Conservation (phyloP, 2,797 vertebrate genomes). For the Myotis daubentonii region DNA sequence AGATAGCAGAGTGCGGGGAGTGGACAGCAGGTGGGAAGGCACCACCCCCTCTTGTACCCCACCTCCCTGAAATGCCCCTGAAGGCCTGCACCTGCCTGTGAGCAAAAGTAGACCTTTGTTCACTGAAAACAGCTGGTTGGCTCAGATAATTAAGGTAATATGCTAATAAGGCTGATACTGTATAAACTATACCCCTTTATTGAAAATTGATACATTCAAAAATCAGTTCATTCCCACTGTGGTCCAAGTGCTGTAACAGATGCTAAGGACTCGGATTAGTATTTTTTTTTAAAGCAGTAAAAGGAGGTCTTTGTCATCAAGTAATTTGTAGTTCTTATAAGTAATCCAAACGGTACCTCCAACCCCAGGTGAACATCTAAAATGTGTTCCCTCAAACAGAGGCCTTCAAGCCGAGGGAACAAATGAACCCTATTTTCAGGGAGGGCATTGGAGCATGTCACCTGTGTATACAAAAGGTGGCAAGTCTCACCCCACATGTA, state of each 20-base stretch:
- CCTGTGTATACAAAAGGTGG: neutral
- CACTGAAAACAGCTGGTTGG: neutral
- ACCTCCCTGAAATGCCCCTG: neutral
- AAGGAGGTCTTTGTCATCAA: neutral
- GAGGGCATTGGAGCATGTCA: neutral
- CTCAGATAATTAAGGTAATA: neutral
- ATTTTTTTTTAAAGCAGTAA: neutral
- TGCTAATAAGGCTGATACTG: neutral
- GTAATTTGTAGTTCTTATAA: neutral
- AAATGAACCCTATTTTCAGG: neutral
- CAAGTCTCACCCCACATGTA: too few species aligned
- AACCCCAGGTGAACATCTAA: neutral
- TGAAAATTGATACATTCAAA: neutral
- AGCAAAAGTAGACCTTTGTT: neutral
- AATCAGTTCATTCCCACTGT: neutral
- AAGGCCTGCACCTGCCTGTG: neutral
- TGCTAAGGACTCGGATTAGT: neutral
- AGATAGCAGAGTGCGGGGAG: neutral
- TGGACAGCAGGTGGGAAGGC: neutral
- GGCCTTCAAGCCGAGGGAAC: neutral
- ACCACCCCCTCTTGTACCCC: rapidly evolving
- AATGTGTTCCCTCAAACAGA: neutral
- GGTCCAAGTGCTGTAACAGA: neutral
- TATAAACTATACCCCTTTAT: neutral
- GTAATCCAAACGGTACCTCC: neutral